Evolutionary conservation across 2,797 vertebrate genomes (phyloP), one percentile per base, ranked within the genome.

Genomic region (Phylloscopus collybita): DNA sequence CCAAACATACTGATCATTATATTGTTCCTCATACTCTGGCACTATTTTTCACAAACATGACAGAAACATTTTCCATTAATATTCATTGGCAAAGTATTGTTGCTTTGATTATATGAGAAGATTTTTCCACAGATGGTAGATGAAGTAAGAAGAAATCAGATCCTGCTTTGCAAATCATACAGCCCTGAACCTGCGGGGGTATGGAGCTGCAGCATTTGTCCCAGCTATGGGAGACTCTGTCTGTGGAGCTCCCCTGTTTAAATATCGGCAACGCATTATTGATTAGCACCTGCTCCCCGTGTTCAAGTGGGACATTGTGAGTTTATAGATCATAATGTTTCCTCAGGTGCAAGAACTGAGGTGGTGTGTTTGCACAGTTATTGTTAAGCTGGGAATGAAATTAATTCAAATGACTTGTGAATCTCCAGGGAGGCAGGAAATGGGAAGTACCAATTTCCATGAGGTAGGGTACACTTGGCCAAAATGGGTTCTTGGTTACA

Each of bases 251-350:
- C 53, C 25, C 81, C 86, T 90, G 70, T 95, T 91, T 81, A 86
- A 93, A 79, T 26, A 72, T 92, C 53, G 40, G 89, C 87, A 94
- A 62, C 2, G 13, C 22, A 21, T 86, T 88, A 75, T 91, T 92
- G 96, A 94, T 96, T 96, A 96, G 61, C 93, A 97, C 91, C 93
- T 96, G 95, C 85, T 94, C 45, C 54, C 36, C 47, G 11, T 1
- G 4, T 89, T 95, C 91, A 93, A 88, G 60, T 75, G 85, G 82
- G 56, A 90, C 73, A 83, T 69, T 95, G 61, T 95, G 82, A 80
- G 80, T 95, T 96, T 96, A 93, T 83, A 79, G 89, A 90, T 88
- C 61, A 29, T 88, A 96, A 88, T 92, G 62, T 96, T 97, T 96
- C 95, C 76, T 96, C 95, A 97, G 95, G 96, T 97, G 95, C 95